Evolutionary conservation across 2,888 invertebrate species (phyloP).

Genomic region (Myopa tessellatipennis): DNA sequence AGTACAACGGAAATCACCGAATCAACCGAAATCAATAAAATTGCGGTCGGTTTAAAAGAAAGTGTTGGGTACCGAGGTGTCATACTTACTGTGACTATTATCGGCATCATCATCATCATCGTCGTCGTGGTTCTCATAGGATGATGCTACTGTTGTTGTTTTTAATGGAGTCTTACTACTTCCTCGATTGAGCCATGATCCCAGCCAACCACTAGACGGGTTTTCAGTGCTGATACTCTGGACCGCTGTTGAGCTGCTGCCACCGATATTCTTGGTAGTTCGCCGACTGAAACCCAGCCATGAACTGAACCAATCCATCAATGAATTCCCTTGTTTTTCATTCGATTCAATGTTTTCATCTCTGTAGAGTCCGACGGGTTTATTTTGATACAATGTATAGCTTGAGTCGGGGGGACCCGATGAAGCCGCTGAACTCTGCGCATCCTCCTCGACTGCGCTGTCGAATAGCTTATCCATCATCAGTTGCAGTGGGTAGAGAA

Average conservation of each 20-base stretch:
- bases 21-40: too few species aligned
- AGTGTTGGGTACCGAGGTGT: not conserved
- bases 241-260: slow-evolving; percentile 48
- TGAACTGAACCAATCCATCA: slow-evolving; percentile 61
- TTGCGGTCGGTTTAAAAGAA: not conserved
- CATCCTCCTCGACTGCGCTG: slow-evolving; percentile 46
- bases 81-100: slow-evolving; percentile 59
- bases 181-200: slow-evolving; percentile 62
- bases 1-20: not conserved
- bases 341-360: slow-evolving; percentile 45
- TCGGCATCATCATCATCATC: slow-evolving; percentile 44
- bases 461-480: slow-evolving; percentile 60
- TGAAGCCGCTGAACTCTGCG: not conserved
- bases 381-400: slow-evolving; percentile 63
- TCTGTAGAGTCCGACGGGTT: slow-evolving; percentile 35
- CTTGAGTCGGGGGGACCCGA: slow-evolving; percentile 47
- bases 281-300: slow-evolving; percentile 59
- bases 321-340: slow-evolving; percentile 46
- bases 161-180: slow-evolving; percentile 53
- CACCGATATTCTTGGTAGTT: slow-evolving; percentile 56
- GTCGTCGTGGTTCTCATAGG: slow-evolving; percentile 52
- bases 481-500: slow-evolving; percentile 63
- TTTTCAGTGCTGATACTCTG: slow-evolving; percentile 48
- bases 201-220: slow-evolving; percentile 57
- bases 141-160: slow-evolving; percentile 47